Evolutionary conservation across 1,140 invertebrate species (phyloP).

Genomic region (Aphelenchoides besseyi): DNA sequence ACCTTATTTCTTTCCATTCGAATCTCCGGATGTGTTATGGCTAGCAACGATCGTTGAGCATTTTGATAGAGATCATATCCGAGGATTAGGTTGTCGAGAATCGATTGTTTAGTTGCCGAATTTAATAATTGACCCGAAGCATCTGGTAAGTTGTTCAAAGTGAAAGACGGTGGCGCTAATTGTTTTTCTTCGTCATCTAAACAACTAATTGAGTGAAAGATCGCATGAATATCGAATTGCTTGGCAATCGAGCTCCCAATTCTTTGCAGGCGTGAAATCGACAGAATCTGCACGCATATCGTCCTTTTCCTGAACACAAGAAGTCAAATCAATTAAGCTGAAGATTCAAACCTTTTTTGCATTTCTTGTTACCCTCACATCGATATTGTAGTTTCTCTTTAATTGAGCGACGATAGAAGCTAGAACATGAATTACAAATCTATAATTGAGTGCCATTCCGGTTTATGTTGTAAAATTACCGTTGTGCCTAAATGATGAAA

Average conservation of each 20-base stretch:
- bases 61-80: not conserved
- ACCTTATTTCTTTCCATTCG: not conserved
- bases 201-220: not conserved
- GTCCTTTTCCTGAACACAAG: not conserved
- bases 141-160: not conserved
- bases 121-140: not conserved
- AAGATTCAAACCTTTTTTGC: not conserved
- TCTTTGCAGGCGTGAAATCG: not conserved
- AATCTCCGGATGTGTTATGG: not conserved
- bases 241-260: not conserved
- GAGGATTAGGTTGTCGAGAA: not conserved
- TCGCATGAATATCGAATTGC: not conserved
- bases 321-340: not conserved
- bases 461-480: not conserved
- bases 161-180: not conserved
- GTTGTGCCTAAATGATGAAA: constrained; percentile 21
- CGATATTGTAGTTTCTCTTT: not conserved
- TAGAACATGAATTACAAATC: not conserved
- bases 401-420: not conserved
- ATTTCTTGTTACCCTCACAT: not conserved
- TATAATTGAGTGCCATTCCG: not conserved
- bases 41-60: constrained; percentile 3
- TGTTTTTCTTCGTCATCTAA: not conserved
- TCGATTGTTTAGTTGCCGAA: not conserved
- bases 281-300: constrained; percentile 14